Evolutionary conservation across 2,888 invertebrate genomes (phyloP), one percentile per base, ranked within the genome.

Genomic region (Seira sanloemensis): DNA sequence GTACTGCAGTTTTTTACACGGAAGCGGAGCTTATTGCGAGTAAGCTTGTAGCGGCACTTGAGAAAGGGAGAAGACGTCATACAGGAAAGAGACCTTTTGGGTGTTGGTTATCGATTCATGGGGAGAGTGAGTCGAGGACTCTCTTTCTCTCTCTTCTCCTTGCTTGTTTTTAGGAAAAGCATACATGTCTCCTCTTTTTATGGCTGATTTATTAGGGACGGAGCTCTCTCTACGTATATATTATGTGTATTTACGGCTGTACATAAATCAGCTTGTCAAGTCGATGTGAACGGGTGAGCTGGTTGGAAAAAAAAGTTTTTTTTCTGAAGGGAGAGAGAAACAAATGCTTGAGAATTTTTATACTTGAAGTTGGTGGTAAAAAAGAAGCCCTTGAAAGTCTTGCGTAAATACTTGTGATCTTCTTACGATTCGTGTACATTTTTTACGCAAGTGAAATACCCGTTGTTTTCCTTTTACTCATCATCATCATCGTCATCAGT

Each of bases 131-230:
- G n/a, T n/a, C n/a, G n/a, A n/a, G n/a, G n/a, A n/a, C n/a, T n/a
- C n/a, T n/a, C n/a, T n/a, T n/a, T n/a, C n/a, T n/a, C n/a, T n/a
- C n/a, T n/a, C n/a, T n/a, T n/a, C n/a, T n/a, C n/a, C n/a, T n/a
- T n/a, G 12, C 37, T 46, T 76, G 71, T 37, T 37, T 72, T 76
- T 26, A 77, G 73, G 46, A 83, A 78, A 83, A 83, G 83, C 77
- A 78, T 37, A 12, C 37, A 37, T 83, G 83, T 83, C 83, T 83
- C 83, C 83, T 83, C 78, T 37, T 83, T 83, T 78, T 78, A 83
- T 83, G 78, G 78, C 68, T 83, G 83, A 83, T 83, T 83, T 83
- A 83, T 83, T 83, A 78, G 68, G 73, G 78, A 83, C 78, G 83
- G 78, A 77, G 78, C 73, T 78, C 82, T 77, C 77, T 82, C 76